Evolutionary conservation across 2,888 invertebrate genomes (phyloP).

Genomic region (Scrobipalpa costella): DNA sequence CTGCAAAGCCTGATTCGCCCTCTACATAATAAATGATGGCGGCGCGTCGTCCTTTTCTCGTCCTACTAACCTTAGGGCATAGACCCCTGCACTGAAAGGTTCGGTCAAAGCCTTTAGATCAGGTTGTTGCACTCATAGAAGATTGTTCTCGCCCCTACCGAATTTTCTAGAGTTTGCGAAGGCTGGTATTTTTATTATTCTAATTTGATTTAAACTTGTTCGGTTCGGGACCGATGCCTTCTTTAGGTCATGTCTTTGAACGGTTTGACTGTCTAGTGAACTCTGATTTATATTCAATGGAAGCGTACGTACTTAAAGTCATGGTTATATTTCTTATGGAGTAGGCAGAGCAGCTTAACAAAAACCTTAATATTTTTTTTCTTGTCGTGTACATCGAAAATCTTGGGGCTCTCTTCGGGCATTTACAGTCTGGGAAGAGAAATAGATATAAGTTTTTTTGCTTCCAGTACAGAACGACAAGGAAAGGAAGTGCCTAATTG

Average conservation of each 20-base stretch:
- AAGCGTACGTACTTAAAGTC: no score
- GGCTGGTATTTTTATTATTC: background rate
- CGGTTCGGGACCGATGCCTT: background rate
- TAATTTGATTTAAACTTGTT: background rate
- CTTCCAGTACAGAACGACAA: no score
- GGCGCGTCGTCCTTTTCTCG: conserved; percentile 29
- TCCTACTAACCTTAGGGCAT: conserved; percentile 21
- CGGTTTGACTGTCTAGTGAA: conserved; percentile 5
- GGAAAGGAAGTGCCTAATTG: background rate
- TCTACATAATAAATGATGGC: conserved; percentile 13
- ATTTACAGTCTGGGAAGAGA: no score
- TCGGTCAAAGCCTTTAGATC: conserved; percentile 15
- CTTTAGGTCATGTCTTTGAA: conserved; percentile 8
- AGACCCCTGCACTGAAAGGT: conserved; percentile 21
- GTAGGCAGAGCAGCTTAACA: no score
- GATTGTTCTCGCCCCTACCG: conserved; percentile 10
- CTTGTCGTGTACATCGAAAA: no score
- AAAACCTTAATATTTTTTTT: no score
- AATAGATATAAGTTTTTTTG: no score
- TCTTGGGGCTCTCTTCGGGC: no score
- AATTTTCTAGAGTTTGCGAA: conserved; percentile 1
- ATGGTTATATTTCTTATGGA: no score
- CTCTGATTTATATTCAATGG: background rate
- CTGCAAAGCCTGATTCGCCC: background rate
- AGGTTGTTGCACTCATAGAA: background rate